Evolutionary conservation across 2,113 vertebrate species (phyloP), one percentile per base, ranked within the genome.

Genomic region (Odontophorus gujanensis): DNA sequence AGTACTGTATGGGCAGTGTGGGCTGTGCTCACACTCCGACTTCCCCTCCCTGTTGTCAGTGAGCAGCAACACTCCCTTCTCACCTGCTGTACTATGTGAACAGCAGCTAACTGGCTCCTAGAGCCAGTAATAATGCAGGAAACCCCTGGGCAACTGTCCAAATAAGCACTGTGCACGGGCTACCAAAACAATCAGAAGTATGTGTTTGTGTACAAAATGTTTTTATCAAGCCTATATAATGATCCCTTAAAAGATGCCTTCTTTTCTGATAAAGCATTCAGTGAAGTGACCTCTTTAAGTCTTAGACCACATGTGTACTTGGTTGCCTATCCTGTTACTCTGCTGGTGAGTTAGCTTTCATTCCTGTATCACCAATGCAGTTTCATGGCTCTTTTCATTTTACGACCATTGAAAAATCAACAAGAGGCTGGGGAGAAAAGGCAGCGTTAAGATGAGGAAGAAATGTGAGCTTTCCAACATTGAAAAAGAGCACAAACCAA

Each of bases 71-170:
- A 40, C 40, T 40, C 40, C 40, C 12, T 40, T 40, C 40, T 40
- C 40, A 40, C 40, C 40, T 40, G 40, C 40, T 40, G 40, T 40
- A 40, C 40, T 40, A 40, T 40, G 40, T 40, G 40, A 40, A 40
- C 12, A 13, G 40, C 40, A 40, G 40, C 40, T 40, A 40, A 40
- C 40, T 40, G 12, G 40, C 40, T 40, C 55, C 83, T 51, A 91
- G 82, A 95, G 50, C 89, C 72, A 57, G 91, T 91, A 81, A 87
- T 87, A 95, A 95, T 87, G 82, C 87, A 91, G 94, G 91, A 95
- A 94, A 94, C 91, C 76, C 36, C 80, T 87, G 80, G 87, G 85
- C 92, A 91, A 45, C 45, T 87, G 16, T 85, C 73, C 85, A 95
- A 92, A 87, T 84, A 93, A 95, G 88, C 73, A 81, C 48, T 34